Base-by-base conservation (phyloP, 2,888 invertebrate species). In the Monochamus alternatus region DNA sequence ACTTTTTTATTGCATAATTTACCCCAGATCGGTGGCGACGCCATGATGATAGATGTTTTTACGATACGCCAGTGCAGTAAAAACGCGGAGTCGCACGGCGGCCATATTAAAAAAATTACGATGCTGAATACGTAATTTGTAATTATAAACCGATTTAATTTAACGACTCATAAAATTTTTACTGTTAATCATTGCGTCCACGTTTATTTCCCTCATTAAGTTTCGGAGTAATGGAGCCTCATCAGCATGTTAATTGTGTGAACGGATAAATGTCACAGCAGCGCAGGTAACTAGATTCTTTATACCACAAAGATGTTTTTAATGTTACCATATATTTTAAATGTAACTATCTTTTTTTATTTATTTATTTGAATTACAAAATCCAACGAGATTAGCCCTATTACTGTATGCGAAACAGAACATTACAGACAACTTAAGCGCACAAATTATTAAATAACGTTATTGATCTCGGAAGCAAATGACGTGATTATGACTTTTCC, bases 1-100 rank as follows among this genome's bases (percentile, higher is more conserved):
- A 69, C 47, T 47, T 69, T 68, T 69, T 69, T 69, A 69, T 69
- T 69, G 22, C 69, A 69, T 69, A 69, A 69, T 69, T 69, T 69
- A 69, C 12, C 8, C 60, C 44, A 47, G 44, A 69, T 69, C 69
- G 47, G 44, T 60, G 69, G 30, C n/a, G 44, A 44, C 44, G 69
- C 22, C 47, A 47, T 69, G 60, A 47, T 62, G 44, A 47, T 69
- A 47, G 47, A 47, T 12, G 47, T 47, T 47, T 47, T 47, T 47
- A 47, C 12, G 47, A 47, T 47, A 47, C 12, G 9, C 12, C 12
- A 3, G 47, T 38, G 47, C 47, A 3, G 12, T 47, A 47, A 47
- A 47, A 12, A 47, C 12, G 47, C 12, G 47, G 47, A 47, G 47
- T 12, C 47, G 47, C 12, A 44, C 2, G 5, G 44, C 9, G 47